Evolutionary conservation across 64 coral and sea anemone species (phyloP).

Genomic region (Montipora efflorescens): DNA sequence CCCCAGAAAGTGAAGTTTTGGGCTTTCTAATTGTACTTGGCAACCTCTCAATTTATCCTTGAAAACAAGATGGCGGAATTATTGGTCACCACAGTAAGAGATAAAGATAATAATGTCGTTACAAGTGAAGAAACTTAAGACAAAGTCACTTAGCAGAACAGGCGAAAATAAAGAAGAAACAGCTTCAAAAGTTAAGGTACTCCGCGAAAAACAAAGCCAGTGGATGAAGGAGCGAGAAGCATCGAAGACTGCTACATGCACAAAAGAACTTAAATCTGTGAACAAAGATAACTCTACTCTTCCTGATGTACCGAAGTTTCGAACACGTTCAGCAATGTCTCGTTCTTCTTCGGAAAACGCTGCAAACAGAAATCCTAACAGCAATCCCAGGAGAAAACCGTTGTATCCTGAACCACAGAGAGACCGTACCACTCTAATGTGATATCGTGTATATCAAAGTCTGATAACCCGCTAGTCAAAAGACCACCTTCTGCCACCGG

Average conservation of each 20-base stretch:
- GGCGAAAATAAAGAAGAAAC: constrained; percentile 65
- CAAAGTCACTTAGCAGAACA: constrained; percentile 42
- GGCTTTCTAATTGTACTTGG: not conserved
- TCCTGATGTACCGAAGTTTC: constrained; percentile 37
- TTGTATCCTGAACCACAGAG: constrained; percentile 74
- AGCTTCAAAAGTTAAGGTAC: constrained; percentile 80
- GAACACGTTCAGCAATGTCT: constrained; percentile 9
- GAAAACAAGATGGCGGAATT: constrained; percentile 72
- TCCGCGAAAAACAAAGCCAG: constrained; percentile 81
- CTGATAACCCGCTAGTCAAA: not conserved
- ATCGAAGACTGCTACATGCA: constrained; percentile 41
- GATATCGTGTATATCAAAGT: constrained; percentile 74
- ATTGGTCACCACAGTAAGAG: no score
- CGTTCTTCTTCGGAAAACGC: constrained; percentile 30
- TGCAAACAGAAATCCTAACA: constrained; percentile 35
- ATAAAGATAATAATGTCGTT: constrained; percentile 68
- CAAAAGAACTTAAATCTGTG: constrained; percentile 6
- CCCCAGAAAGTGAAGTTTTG: not conserved
- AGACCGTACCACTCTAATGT: constrained; percentile 72
- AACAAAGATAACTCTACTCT: constrained; percentile 34
- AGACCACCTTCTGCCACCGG: no score
- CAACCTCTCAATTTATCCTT: not conserved
- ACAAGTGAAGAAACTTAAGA: constrained; percentile 71
- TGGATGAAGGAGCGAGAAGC: constrained; percentile 96
- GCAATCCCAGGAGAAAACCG: constrained; percentile 85